Evolutionary conservation across 2,888 invertebrate genomes (phyloP).

Genomic region (Elegia similella): DNA sequence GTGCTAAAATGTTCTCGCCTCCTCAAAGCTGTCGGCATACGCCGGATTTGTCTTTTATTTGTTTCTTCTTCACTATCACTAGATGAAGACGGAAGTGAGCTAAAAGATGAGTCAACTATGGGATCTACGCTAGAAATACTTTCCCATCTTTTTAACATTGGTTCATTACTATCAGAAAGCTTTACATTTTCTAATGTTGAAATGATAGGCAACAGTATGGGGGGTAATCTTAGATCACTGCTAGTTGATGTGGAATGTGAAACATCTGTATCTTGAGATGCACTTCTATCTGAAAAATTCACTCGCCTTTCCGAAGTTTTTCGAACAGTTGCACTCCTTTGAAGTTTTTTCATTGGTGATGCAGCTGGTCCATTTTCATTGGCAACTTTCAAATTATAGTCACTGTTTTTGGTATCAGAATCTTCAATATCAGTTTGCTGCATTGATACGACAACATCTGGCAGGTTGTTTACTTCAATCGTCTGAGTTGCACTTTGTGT

Average conservation of each 20-base stretch:
- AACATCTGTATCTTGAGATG: slow-evolving; percentile 83
- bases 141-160: slow-evolving; percentile 78
- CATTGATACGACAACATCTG: slow-evolving; percentile 55
- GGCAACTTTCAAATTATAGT: slow-evolving; percentile 42
- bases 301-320: slow-evolving; percentile 74
- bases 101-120: slow-evolving; percentile 85
- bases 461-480: slow-evolving; percentile 46
- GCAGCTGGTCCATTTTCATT: slow-evolving; percentile 40
- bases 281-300: slow-evolving; percentile 77
- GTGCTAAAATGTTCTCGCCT: slow-evolving; percentile 66
- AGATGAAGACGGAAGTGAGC: slow-evolving; percentile 78
- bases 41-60: slow-evolving; percentile 58
- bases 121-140: slow-evolving; percentile 87
- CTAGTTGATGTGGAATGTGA: slow-evolving; percentile 83
- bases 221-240: slow-evolving; percentile 85
- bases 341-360: slow-evolving; percentile 53
- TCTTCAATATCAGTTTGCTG: slow-evolving; percentile 57
- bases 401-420: slow-evolving; percentile 54
- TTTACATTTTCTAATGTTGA: slow-evolving; percentile 82
- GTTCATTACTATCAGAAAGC: slow-evolving; percentile 60
- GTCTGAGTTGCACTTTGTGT: slow-evolving; percentile 48
- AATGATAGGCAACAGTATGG: slow-evolving; percentile 86
- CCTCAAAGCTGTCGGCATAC: slow-evolving; percentile 64
- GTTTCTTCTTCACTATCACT: slow-evolving; percentile 74
- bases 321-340: slow-evolving; percentile 71